Evolutionary conservation across 2,888 invertebrate species (phyloP).

Genomic region (Nycteola revayana): DNA sequence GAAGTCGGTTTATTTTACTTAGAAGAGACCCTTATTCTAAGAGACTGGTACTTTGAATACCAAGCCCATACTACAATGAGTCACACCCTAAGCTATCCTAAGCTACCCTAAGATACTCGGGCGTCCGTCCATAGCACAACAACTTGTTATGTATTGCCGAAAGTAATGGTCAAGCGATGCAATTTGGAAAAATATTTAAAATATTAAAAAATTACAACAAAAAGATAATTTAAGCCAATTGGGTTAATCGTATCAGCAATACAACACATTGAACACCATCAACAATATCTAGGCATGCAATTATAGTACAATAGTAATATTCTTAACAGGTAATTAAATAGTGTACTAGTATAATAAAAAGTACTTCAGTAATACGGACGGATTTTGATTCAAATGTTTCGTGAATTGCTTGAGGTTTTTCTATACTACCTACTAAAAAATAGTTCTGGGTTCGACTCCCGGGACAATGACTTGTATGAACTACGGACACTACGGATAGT

Average conservation of each 20-base stretch:
- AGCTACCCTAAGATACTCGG: slow-evolving; percentile 9
- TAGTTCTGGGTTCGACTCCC: no score
- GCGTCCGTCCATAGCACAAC: slow-evolving; percentile 40
- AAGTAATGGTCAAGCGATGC: slow-evolving; percentile 53
- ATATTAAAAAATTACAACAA: slow-evolving; percentile 37
- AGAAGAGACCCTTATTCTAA: no score
- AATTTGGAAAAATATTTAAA: slow-evolving; percentile 51
- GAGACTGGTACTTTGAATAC: neutral
- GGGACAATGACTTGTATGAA: no score
- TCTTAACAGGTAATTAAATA: no score
- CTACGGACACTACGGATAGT: no score
- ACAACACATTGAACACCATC: slow-evolving; percentile 36
- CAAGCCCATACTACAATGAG: neutral
- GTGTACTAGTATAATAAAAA: no score
- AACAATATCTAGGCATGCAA: slow-evolving; percentile 40
- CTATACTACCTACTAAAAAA: no score
- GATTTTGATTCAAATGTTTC: no score
- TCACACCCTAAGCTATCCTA: neutral
- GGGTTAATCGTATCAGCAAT: slow-evolving; percentile 55
- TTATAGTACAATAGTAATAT: slow-evolving; percentile 5
- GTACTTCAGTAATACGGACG: no score
- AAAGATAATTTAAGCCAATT: slow-evolving; percentile 54
- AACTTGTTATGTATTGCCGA: slow-evolving; percentile 73
- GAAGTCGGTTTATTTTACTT: no score
- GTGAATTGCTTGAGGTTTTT: no score